Base-by-base conservation (phyloP, 1,140 invertebrate species). In the Pemphigus obesinymphae region DNA sequence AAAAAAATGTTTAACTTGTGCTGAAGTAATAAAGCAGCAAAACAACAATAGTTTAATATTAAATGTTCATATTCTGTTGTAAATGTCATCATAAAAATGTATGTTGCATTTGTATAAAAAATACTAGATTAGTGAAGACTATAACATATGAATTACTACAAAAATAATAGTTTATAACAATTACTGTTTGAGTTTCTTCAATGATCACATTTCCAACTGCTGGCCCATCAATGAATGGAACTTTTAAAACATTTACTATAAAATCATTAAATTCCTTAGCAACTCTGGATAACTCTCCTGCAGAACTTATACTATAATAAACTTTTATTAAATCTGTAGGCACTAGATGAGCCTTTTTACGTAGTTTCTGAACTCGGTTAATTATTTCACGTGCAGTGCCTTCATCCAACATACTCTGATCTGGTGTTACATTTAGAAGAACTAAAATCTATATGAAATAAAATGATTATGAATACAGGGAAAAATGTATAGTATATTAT, bases 281-380 rank as follows among this genome's bases (percentile, higher is more conserved):
- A 17, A 97, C 89, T 81, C 91, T 90, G 23, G 89, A 86, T 29
- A 97, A 87, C 75, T 91, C 90, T 75, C 89, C 89, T 0, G 86
- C 76, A 82, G 93, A 91, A 75, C 85, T 86, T 3, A 95, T 89
- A 40, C 90, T 87, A 85, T 95, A 97, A 86, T 92, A 97, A 50
- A 97, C 93, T 48, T 91, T 90, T 31, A 99, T 95, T 82, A 93
- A 91, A 88, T 99, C 97, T 13, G 95, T 94, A 0, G 97, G 96
- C 26, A 97, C 92, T 17, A 99, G 88, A 85, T 95, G 92, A 2
- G 95, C 97, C 87, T 97, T 97, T 87, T 99, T 99, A n/a, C 98
- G 89, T 0, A 99, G 88, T 88, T 98, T 98, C 86, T 99, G 98
- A 53, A 99, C 91, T 61, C 97, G 91, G 87, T 99, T 99, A 37